A percentile compares a stretch with the other conserved stretches of the same genome.
phyloP scores from a whole-genome alignment of 1,140 invertebrate genomes.

The Chlorops oryzae region DNA sequence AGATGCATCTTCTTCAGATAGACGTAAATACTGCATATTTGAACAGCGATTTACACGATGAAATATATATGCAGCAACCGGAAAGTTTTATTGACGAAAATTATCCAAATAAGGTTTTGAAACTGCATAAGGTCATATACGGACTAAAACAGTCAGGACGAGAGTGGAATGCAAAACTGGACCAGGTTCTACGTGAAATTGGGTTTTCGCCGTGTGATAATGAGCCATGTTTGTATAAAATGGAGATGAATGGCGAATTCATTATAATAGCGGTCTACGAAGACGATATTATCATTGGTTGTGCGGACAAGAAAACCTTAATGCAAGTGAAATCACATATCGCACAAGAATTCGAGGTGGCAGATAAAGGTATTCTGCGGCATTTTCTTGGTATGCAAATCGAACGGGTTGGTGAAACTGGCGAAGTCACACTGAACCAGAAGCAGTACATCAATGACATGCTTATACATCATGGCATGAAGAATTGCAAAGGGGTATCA shows the following conservation, averaged over 20 bases:
- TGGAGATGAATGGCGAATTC: neutral
- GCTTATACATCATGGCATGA: slow-evolving; percentile 39
- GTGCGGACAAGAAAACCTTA: slow-evolving; percentile 21
- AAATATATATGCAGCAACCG: slow-evolving; percentile 17
- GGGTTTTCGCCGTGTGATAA: neutral
- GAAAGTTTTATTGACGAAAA: slow-evolving; percentile 9
- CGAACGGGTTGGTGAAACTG: slow-evolving; percentile 18
- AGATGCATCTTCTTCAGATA: slow-evolving; percentile 30
- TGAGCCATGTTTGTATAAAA: neutral
- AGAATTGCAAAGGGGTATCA: slow-evolving; percentile 32
- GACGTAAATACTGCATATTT: slow-evolving; percentile 48
- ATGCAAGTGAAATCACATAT: slow-evolving; percentile 28
- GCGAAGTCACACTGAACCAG: slow-evolving; percentile 30
- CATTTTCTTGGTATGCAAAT: slow-evolving; percentile 40
- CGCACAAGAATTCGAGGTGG: slow-evolving; percentile 43
- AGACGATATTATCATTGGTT: slow-evolving; percentile 39
- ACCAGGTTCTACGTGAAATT: slow-evolving; percentile 6
- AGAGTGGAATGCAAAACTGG: slow-evolving; percentile 30
- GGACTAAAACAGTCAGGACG: slow-evolving; percentile 34
- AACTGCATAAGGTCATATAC: slow-evolving; percentile 31
- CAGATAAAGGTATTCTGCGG: slow-evolving; percentile 29
- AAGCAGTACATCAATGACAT: slow-evolving; percentile 38
- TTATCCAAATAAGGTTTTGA: slow-evolving; percentile 22
- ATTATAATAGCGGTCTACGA: slow-evolving; percentile 35
- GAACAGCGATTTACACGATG: slow-evolving; percentile 45